Base-by-base conservation (phyloP, 2,888 invertebrate species). In the Drosophila mayaguana region DNA sequence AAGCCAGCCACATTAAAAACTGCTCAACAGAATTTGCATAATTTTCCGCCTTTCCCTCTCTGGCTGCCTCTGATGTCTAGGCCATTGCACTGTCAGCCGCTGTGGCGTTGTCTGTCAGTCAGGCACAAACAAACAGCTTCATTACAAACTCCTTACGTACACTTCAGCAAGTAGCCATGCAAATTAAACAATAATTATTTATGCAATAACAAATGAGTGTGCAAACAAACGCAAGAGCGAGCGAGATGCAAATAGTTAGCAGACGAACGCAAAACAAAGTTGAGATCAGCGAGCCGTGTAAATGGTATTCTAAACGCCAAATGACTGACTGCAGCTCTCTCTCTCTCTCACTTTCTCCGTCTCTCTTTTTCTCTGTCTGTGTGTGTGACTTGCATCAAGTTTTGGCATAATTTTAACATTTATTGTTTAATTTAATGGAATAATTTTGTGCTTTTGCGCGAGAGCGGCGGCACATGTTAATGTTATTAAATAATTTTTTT, bases 171-270 rank as follows among this genome's bases (percentile, higher is more conserved):
- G 51, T 36, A 71, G 36, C 67, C 72, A 50, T 68, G 73, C 89
- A 86, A 84, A 89, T 84, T 83, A 83, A 87, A 87, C 79, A 76
- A 89, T 84, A 81, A 84, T 87, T 81, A 89, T 86, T 83, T 84
- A 78, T 72, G 68, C 78, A 78, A 83, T 81, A 75, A 70, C 69
- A 75, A 75, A 65, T 75, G 74, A 70, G 32, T 20, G 4, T 14
- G 18, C 62, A 36, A 14, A 34, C 63, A 62, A 40, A 36, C 61
- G 61, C 55, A 62, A 62, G 60, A 45, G 75, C 69, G 50, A 70
- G 42, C 68, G 54, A 74, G 71, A 53, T 53, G 53, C 22, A 36
- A 53, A 53, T 38, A 11, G 34, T 56, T 48, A 51, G 53, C 48
- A 51, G 60, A 64, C 61, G 67, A 56, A 51, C 64, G 36, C 40